Evolutionary conservation across 2,113 vertebrate genomes (phyloP), one percentile per base, ranked within the genome.

Genomic region (Cinclus cinclus): DNA sequence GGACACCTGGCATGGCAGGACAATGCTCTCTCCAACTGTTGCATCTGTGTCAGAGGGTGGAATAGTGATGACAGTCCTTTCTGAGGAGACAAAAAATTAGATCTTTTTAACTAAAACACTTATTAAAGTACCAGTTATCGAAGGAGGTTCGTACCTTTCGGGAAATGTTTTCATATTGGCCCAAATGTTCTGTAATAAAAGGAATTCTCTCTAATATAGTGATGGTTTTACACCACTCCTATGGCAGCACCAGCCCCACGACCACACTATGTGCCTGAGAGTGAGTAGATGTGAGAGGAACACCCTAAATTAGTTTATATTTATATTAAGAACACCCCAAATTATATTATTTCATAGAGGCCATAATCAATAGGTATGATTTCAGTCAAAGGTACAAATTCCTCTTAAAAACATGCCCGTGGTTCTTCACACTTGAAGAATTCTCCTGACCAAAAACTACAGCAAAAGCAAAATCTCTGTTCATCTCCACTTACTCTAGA

Each of bases 11-110:
- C 99, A 99, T 0, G 99, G 98, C 46, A 99, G 88, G 68, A 99
- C 98, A 4, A 99, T 97, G 86, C 99, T 99, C 97, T 99, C 98
- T 6, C 99, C 99, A 65, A 98, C 98, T 0, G 98, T 98, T 42
- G 98, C 98, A n/a, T 99, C 99, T 96, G 98, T 97, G 91, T 98
- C 98, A 68, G 98, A 93, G 27, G 99, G 98, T 13, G 98, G 98
- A 30, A 98, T 84, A 0, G 96, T 97, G 81, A 99, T 98, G 55
- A 97, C 95, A 27, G 99, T 99, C 39, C 98, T 98, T 69, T 99
- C 99, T 99, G 95, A 74, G 69, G 73, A 92, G 75, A 58, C 13
- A 77, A 71, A 96, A 44, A 37, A 53, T 9, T 3, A 14, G 0
- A 15, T 41, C 0, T 3, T 83, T 86, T 75, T 35, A 33, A 71